A percentile compares a stretch with the other conserved stretches of the same genome.
These are phyloP conservation scores for Mellilla xanthometata DNA, from an alignment of 2,888 invertebrate species.

Conservation along the genomic window DNA sequence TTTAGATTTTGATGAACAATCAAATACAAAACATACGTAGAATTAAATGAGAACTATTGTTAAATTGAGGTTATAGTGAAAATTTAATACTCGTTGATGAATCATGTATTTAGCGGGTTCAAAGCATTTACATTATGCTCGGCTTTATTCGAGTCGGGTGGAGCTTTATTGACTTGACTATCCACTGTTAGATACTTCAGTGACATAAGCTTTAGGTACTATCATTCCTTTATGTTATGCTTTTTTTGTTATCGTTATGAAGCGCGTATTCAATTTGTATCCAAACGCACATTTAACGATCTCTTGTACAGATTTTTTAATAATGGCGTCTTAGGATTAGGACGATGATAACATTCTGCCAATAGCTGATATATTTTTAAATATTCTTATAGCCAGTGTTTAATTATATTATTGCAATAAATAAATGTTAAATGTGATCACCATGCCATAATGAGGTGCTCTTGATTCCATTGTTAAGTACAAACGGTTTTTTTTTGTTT, in stretches of 20 bases:
- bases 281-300: conserved; percentile 58
- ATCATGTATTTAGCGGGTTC: conserved; percentile 57
- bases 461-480: conserved; percentile 62
- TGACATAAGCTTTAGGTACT: conserved; percentile 33
- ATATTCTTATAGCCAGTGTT: conserved; percentile 25
- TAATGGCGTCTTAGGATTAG: conserved; percentile 39
- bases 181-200: conserved; percentile 9
- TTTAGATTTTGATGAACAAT: conserved; percentile 55
- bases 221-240: conserved; percentile 39
- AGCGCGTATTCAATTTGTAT: conserved; percentile 32
- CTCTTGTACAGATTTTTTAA: conserved; percentile 49
- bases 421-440: conserved; percentile 22
- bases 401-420: no score
- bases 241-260: conserved; percentile 23
- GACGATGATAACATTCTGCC: conserved; percentile 38
- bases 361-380: conserved; percentile 24
- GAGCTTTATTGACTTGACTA: conserved; percentile 17
- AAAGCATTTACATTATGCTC: conserved; percentile 41
- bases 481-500: conserved; percentile 43
- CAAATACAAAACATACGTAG: conserved; percentile 67
- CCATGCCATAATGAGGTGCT: conserved; percentile 60
- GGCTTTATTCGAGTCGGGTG: conserved; percentile 38
- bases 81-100: conserved; percentile 77
- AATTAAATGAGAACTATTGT: conserved; percentile 66
- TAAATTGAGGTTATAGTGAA: conserved; percentile 75